Base-by-base conservation (phyloP, 2,888 invertebrate genomes). In the Leucania comma region DNA sequence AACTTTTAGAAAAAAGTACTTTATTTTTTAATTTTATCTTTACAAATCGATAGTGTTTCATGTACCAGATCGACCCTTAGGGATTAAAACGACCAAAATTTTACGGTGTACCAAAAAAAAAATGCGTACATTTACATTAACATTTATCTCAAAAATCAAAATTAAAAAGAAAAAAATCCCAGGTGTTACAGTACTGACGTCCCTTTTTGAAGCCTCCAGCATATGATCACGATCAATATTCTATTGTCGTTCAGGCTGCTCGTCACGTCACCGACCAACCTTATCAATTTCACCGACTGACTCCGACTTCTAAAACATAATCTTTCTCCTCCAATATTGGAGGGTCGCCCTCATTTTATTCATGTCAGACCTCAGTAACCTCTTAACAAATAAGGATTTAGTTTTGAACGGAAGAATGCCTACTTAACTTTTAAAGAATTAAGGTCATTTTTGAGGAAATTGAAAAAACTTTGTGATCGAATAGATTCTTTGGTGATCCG, bases 251-350 rank as follows among this genome's bases (percentile, higher is more conserved):
- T 80, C 48, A 26, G 17, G 0, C 61, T 53, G 60, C 69, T 42
- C 8, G 72, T 81, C 81, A 82, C 75, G 79, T 70, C 66, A 69
- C 29, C 60, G 35, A 38, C 22, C 48, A 35, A 69, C 67, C 64
- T 74, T 72, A 81, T 77, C 81, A 78, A 83, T 81, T 81, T 69
- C 60, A 29, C 32, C 48, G 50, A n/a, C 51, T 58, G 54, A 69
- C 66, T 58, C 56, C 57, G 29, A 61, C n/a, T n/a, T n/a, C n/a
- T n/a, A n/a, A 71, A 83, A 80, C 80, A 81, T 73, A 78, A 81
- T 78, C 67, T 70, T 76, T 50, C 75, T 24, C 4, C 70, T 53
- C 63, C 58, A 69, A 69, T 81, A 78, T 81, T 68, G 57, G 59
- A 61, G 57, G 46, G 20, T 22, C 54, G 38, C 5, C 63, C 32